A percentile compares a stretch with the other conserved stretches of the same genome.
These are phyloP conservation scores for Omphaloscelis lunosa DNA, from an alignment of 2,888 invertebrate genomes.

Conservation along the genomic window DNA sequence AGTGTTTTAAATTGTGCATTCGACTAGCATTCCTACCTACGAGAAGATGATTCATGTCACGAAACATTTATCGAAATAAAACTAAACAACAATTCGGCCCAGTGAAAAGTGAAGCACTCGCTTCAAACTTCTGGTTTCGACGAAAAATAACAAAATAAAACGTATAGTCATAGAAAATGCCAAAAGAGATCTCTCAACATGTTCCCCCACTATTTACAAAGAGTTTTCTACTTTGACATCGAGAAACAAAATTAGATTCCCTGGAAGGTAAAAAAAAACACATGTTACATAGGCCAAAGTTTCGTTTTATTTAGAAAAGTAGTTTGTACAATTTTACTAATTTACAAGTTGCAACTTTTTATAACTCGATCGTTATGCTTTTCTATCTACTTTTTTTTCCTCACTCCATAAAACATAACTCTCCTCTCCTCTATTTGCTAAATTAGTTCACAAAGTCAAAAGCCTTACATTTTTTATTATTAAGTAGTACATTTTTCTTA, in stretches of 20 bases:
- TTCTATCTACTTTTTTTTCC: conserved; percentile 74
- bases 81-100: conserved; percentile 4
- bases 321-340: conserved; percentile 89
- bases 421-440: conserved; percentile 65
- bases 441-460: conserved; percentile 80
- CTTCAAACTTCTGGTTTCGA: conserved; percentile 24
- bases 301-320: conserved; percentile 90
- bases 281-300: conserved; percentile 88
- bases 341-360: conserved; percentile 74
- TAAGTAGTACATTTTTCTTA: conserved; percentile 76
- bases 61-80: conserved; percentile 7
- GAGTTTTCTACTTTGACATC: conserved; percentile 57
- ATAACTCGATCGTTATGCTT: conserved; percentile 66
- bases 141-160: conserved; percentile 53
- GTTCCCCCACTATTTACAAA: conserved; percentile 54
- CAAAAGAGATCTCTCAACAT: conserved; percentile 60
- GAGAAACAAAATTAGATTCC: conserved; percentile 52
- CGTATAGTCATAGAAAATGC: conserved; percentile 43
- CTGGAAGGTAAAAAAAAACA: conserved; percentile 70
- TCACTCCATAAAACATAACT: conserved; percentile 81
- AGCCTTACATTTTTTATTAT: conserved; percentile 80
- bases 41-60: background rate
- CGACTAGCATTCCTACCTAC: background rate
- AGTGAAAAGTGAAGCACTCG: conserved; percentile 35
- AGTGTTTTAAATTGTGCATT: no score